Evolutionary conservation across 2,888 invertebrate species (phyloP).

Genomic region (Idaea dimidiata): DNA sequence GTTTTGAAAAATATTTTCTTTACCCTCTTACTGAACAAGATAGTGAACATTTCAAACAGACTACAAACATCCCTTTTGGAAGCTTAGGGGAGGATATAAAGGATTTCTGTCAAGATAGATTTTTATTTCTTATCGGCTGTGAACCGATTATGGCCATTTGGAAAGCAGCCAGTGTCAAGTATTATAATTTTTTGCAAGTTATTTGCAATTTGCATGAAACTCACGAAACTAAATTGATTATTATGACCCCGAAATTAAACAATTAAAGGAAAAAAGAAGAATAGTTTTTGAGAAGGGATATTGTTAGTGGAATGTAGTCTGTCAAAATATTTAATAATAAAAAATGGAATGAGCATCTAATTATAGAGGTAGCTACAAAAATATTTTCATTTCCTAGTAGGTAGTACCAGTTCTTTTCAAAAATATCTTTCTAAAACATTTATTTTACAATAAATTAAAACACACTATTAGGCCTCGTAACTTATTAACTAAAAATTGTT

Average conservation of each 20-base stretch:
- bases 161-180: too few species aligned
- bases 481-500: constrained; percentile 48
- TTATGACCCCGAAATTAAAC: too few species aligned
- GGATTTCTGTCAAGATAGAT: too few species aligned
- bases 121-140: too few species aligned
- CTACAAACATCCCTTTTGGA: background rate
- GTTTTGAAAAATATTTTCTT: background rate
- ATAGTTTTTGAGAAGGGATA: too few species aligned
- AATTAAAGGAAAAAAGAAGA: too few species aligned
- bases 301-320: too few species aligned
- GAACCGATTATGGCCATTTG: too few species aligned
- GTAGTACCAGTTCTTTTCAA: constrained; percentile 12
- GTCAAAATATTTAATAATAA: constrained; percentile 8
- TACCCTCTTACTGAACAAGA: background rate
- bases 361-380: constrained; percentile 23
- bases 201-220: too few species aligned
- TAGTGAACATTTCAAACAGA: background rate
- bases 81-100: too few species aligned
- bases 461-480: constrained; percentile 46
- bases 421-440: constrained; percentile 33
- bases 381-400: background rate
- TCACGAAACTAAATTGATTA: too few species aligned
- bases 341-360: constrained; percentile 4
- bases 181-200: too few species aligned
- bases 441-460: constrained; percentile 46